phyloP scores from a whole-genome alignment of 2,888 invertebrate genomes.

The Latrodectus elegans region DNA sequence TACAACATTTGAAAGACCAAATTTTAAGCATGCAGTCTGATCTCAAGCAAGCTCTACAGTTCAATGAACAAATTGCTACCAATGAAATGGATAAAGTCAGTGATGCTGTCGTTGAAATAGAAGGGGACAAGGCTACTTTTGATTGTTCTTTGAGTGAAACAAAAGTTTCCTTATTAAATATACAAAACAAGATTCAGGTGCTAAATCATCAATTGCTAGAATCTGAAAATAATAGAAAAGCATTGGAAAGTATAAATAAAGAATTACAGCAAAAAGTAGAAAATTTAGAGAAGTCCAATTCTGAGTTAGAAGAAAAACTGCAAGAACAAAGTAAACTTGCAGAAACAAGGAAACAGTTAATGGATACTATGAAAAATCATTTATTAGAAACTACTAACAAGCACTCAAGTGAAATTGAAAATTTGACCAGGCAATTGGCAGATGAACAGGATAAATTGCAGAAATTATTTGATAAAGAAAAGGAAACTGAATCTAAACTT shows the following conservation, averaged over 20 bases:
- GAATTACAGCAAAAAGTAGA: neutral
- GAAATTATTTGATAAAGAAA: slow-evolving; percentile 73
- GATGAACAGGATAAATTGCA: slow-evolving; percentile 72
- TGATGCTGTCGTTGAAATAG: slow-evolving; percentile 54
- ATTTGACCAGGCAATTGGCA: slow-evolving; percentile 72
- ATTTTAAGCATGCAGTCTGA: slow-evolving; percentile 72
- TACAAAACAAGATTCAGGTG: slow-evolving; percentile 49
- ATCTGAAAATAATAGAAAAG: slow-evolving; percentile 41
- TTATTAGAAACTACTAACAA: slow-evolving; percentile 75
- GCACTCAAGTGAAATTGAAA: slow-evolving; percentile 73
- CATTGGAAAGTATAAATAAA: slow-evolving; percentile 49
- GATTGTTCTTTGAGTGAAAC: slow-evolving; percentile 57
- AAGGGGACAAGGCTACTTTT: slow-evolving; percentile 63
- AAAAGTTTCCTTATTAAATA: slow-evolving; percentile 42
- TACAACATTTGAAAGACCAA: slow-evolving; percentile 74
- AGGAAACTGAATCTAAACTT: slow-evolving; percentile 71
- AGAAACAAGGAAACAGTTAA: slow-evolving; percentile 76
- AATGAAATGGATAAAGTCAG: slow-evolving; percentile 14
- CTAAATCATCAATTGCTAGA: slow-evolving; percentile 56
- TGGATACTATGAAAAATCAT: slow-evolving; percentile 76
- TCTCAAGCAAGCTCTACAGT: slow-evolving; percentile 69
- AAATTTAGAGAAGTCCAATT: slow-evolving; percentile 30
- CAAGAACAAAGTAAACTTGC: slow-evolving; percentile 71
- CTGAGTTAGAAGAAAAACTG: slow-evolving; percentile 13
- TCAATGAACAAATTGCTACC: slow-evolving; percentile 26